A percentile compares a stretch with the other conserved stretches of the same genome.
phyloP scores from a whole-genome alignment of 2,113 vertebrate species.

The Oryzias curvinotus region DNA sequence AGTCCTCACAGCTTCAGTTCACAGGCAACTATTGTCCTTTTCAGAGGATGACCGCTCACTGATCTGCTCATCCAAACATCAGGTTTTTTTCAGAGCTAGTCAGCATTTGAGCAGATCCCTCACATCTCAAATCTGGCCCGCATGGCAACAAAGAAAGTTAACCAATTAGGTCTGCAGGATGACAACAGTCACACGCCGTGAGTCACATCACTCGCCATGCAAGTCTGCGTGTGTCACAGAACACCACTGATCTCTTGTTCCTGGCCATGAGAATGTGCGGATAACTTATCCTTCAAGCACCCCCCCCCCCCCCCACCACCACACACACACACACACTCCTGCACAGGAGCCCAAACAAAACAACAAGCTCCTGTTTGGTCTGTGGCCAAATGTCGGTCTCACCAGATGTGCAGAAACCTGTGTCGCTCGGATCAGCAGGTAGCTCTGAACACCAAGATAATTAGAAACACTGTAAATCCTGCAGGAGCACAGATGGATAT shows the following conservation, averaged over 20 bases:
- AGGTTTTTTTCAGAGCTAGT: conserved; percentile 15
- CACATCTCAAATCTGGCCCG: conserved; percentile 55
- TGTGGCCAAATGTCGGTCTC: conserved; percentile 55
- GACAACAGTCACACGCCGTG: conserved; percentile 36
- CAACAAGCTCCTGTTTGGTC: conserved; percentile 56
- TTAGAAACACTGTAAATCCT: conserved; percentile 63
- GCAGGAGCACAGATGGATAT: conserved; percentile 65
- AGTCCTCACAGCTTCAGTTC: not conserved
- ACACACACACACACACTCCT: too few species aligned
- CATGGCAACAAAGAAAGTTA: conserved; percentile 74
- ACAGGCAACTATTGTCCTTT: conserved; percentile 4
- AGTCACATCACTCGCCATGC: too few species aligned
- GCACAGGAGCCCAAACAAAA: conserved; percentile 31
- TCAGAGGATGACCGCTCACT: not conserved
- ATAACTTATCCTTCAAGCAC: too few species aligned
- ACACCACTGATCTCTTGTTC: conserved; percentile 28
- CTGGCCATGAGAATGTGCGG: conserved; percentile 8
- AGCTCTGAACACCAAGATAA: conserved; percentile 51
- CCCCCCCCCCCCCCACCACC: too few species aligned
- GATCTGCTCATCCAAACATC: not conserved
- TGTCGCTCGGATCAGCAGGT: conserved; percentile 47
- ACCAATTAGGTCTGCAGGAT: conserved; percentile 60
- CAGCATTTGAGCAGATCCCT: conserved; percentile 38
- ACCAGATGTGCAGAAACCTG: conserved; percentile 71
- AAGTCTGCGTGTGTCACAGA: conserved; percentile 30